Evolutionary conservation across 64 coral and sea anemone species (phyloP).

Genomic region (Platygyra sinensis): DNA sequence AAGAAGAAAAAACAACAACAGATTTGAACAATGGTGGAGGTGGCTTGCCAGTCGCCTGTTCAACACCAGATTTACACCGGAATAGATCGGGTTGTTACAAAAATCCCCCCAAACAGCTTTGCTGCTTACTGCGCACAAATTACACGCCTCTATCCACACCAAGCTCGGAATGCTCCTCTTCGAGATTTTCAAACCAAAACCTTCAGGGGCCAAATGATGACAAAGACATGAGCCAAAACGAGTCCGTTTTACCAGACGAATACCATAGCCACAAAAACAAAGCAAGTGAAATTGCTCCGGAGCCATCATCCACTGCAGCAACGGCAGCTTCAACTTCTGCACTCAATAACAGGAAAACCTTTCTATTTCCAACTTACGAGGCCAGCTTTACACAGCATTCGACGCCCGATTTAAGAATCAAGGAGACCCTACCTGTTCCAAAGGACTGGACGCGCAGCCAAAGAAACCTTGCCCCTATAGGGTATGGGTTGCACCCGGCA

Average conservation of each 20-base stretch:
- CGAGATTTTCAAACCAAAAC: slow-evolving; percentile 19
- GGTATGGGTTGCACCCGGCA: neutral
- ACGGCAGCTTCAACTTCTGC: neutral
- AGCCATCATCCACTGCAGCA: neutral
- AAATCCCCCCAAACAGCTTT: neutral
- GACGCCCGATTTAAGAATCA: slow-evolving; percentile 10
- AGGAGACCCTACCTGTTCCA: neutral
- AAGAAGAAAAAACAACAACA: neutral
- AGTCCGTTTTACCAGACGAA: neutral
- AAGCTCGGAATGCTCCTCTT: slow-evolving; percentile 5
- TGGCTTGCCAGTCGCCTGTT: neutral
- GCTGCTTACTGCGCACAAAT: slow-evolving; percentile 9
- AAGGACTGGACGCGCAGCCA: neutral
- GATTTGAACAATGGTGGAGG: neutral
- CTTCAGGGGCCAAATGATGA: neutral
- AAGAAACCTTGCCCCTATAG: too few relatives aligned
- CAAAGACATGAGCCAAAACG: neutral
- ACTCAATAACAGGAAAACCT: neutral
- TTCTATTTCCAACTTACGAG: neutral
- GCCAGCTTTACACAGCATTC: neutral
- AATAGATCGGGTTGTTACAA: neutral
- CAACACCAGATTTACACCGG: neutral
- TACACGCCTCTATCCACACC: slow-evolving; percentile 9
- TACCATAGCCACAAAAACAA: neutral
- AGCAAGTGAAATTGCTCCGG: neutral